Conservation (phyloP, 2,888 invertebrate species). For the Ypsolopha scabrella region DNA sequence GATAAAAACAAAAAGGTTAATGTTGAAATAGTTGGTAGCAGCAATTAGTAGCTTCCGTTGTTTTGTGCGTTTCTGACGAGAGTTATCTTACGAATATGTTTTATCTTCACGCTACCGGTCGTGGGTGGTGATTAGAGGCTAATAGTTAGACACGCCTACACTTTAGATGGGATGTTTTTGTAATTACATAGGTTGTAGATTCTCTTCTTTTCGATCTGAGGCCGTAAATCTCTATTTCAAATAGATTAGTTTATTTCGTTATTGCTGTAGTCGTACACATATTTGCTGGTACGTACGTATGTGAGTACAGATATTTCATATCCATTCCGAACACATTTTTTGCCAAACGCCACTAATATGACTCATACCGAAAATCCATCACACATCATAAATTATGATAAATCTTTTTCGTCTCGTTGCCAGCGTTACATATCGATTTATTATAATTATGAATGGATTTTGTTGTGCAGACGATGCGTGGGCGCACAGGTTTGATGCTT, state of each 20-base stretch:
- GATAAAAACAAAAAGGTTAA: slow-evolving; percentile 3
- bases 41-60: slow-evolving; percentile 40
- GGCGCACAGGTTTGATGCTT: slow-evolving; percentile 9
- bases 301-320: too few relatives aligned
- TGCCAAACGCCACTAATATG: too few relatives aligned
- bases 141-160: slow-evolving; percentile 35
- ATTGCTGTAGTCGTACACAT: too few relatives aligned
- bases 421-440: background rate
- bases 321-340: too few relatives aligned
- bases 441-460: slow-evolving; percentile 6
- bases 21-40: slow-evolving; percentile 9
- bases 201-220: background rate
- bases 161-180: background rate
- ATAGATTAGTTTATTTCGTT: too few relatives aligned
- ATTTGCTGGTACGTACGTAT: too few relatives aligned
- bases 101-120: slow-evolving; percentile 34
- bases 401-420: too few relatives aligned
- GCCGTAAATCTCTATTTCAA: slow-evolving; percentile 3
- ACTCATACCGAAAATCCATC: too few relatives aligned
- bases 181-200: background rate
- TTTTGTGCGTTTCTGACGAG: slow-evolving; percentile 12
- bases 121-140: slow-evolving; percentile 19
- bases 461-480: slow-evolving; percentile 9
- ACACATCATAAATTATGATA: too few relatives aligned
- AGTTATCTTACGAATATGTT: slow-evolving; percentile 10